A percentile compares a stretch with the other conserved stretches of the same genome.
Conservation (phyloP, 2,888 invertebrate genomes). For the Nowickia ferox region DNA sequence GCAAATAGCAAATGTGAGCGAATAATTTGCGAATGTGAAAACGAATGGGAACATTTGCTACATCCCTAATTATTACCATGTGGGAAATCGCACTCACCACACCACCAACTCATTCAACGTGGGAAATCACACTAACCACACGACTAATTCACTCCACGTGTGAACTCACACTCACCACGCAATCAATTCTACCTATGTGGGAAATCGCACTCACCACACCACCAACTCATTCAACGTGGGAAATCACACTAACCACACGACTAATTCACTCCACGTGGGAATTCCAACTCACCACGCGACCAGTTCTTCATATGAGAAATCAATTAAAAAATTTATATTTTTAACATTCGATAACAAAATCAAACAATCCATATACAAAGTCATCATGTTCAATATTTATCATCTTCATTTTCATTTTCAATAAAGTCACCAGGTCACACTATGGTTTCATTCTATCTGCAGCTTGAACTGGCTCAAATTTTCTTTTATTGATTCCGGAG, state of each 20-base stretch:
- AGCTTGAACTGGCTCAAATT: too few relatives aligned
- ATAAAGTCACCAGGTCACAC: too few relatives aligned
- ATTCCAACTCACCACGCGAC: not conserved
- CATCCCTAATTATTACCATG: too few relatives aligned
- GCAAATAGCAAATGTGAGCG: too few relatives aligned
- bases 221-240: not conserved
- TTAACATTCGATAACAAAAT: not conserved
- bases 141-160: not conserved
- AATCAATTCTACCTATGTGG: not conserved
- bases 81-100: slow-evolving; percentile 2
- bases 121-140: not conserved
- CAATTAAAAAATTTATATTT: not conserved
- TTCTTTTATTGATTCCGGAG: too few relatives aligned
- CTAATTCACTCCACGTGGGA: not conserved
- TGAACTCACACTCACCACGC: not conserved
- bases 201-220: not conserved
- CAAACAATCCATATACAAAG: not conserved
- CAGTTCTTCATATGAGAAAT: too few relatives aligned
- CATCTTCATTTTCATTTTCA: not conserved
- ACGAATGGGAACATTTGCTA: too few relatives aligned
- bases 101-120: not conserved
- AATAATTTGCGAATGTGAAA: too few relatives aligned
- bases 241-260: not conserved
- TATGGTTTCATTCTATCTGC: too few relatives aligned
- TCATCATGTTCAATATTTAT: not conserved